Evolutionary conservation across 2,888 invertebrate species (phyloP).

Genomic region (Patella pellucida): DNA sequence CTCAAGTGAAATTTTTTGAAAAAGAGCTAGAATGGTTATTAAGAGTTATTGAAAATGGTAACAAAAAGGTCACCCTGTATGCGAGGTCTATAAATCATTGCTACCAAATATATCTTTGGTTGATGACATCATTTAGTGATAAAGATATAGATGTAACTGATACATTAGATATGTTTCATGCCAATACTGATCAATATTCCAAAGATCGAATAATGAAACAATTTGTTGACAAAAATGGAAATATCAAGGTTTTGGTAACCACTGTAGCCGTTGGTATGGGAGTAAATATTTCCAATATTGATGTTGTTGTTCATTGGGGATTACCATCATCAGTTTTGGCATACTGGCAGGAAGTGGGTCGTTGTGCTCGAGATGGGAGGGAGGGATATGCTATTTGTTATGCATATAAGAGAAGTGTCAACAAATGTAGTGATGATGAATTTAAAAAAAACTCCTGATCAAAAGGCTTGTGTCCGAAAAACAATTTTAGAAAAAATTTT

Average conservation of each 20-base stretch:
- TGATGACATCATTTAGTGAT: slow-evolving; percentile 17
- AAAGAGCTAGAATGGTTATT: too few species aligned
- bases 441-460: neutral
- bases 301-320: slow-evolving; percentile 35
- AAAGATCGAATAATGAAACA: slow-evolving; percentile 26
- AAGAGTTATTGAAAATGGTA: too few species aligned
- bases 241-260: slow-evolving; percentile 25
- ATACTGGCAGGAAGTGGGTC: slow-evolving; percentile 37
- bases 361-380: slow-evolving; percentile 22
- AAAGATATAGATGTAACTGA: neutral
- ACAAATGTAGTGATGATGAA: neutral
- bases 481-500: slow-evolving; percentile 13
- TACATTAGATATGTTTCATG: slow-evolving; percentile 32
- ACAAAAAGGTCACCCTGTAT: neutral
- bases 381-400: slow-evolving; percentile 20
- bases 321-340: slow-evolving; percentile 14
- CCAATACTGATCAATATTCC: slow-evolving; percentile 23
- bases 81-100: slow-evolving; percentile 28
- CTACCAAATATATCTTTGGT: slow-evolving; percentile 25
- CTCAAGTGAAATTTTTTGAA: too few species aligned
- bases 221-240: slow-evolving; percentile 16
- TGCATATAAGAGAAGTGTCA: slow-evolving; percentile 17
- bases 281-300: slow-evolving; percentile 34
- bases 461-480: slow-evolving; percentile 2
- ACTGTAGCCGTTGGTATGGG: too few species aligned